Evolutionary conservation across 2,888 invertebrate species (phyloP).

Genomic region (Platerodrilus igneus): DNA sequence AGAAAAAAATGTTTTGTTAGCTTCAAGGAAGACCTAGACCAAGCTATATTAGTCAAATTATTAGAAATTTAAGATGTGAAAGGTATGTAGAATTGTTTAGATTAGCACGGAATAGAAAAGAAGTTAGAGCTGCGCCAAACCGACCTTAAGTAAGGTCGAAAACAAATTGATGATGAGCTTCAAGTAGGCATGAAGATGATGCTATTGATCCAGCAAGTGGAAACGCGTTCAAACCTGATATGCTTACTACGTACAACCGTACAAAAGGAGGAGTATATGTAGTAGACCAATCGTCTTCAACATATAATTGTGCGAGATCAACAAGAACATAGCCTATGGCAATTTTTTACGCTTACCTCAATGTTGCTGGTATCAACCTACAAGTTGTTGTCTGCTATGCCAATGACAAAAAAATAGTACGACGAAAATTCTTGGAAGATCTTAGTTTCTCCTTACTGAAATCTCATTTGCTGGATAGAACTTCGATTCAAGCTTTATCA

Average conservation of each 20-base stretch:
- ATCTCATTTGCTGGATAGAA: neutral
- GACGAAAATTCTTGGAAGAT: conserved; percentile 12
- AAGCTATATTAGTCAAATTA: too few relatives aligned
- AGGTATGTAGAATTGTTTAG: too few relatives aligned
- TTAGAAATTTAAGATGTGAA: too few relatives aligned
- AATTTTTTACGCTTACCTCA: conserved; percentile 13
- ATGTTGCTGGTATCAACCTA: conserved; percentile 12
- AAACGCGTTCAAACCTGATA: conserved; percentile 9
- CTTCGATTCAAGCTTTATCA: neutral
- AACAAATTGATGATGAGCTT: too few relatives aligned
- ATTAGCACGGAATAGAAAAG: too few relatives aligned
- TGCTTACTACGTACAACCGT: conserved; percentile 1
- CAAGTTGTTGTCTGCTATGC: conserved; percentile 4
- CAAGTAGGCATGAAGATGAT: conserved; percentile 16
- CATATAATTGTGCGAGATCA: conserved; percentile 3
- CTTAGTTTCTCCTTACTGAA: neutral
- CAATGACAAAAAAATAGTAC: conserved; percentile 1
- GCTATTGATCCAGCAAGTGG: conserved; percentile 6
- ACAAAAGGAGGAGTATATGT: conserved; percentile 5
- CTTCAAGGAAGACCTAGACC: too few relatives aligned
- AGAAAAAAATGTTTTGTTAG: conserved; percentile 13
- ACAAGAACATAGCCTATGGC: conserved; percentile 17
- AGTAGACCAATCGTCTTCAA: neutral
- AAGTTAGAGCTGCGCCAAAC: too few relatives aligned
- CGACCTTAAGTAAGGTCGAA: too few relatives aligned